Percentiles rank a stretch among this genome's conserved stretches.
Conservation (phyloP, 2,888 invertebrate species). For the Thecophora atra region DNA sequence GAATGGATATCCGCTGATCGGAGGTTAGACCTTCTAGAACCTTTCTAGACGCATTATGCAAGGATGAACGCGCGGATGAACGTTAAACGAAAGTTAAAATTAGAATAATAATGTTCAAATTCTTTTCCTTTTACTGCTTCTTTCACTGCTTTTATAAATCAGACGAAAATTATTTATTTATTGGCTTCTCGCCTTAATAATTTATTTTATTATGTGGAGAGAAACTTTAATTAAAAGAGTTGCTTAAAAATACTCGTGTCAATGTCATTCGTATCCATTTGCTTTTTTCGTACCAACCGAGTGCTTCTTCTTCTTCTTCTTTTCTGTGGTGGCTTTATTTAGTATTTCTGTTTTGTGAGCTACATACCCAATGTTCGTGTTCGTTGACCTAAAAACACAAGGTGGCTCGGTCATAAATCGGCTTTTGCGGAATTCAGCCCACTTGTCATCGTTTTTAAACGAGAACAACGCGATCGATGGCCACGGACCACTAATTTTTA, state of each 20-base stretch:
- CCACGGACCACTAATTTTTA: neutral
- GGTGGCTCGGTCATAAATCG: neutral
- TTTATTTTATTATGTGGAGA: too few species aligned
- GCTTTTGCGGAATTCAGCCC: neutral
- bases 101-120: too few species aligned
- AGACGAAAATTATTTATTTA: too few species aligned
- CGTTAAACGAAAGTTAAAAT: too few species aligned
- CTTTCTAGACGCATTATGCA: too few species aligned
- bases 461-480: neutral
- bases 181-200: too few species aligned
- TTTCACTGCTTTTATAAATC: too few species aligned
- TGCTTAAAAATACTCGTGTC: neutral
- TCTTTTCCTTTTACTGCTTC: too few species aligned
- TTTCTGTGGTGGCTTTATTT: neutral
- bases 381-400: slow-evolving; percentile 5
- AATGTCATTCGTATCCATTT: neutral
- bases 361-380: neutral
- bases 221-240: neutral
- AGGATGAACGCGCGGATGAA: too few species aligned
- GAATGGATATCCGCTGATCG: too few species aligned
- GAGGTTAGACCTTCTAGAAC: too few species aligned
- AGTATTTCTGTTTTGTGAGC: neutral
- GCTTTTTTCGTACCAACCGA: neutral
- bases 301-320: neutral
- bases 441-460: neutral